These are phyloP conservation scores for Noctua fimbriata DNA, from an alignment of 2,888 invertebrate genomes.

Conservation along the genomic window DNA sequence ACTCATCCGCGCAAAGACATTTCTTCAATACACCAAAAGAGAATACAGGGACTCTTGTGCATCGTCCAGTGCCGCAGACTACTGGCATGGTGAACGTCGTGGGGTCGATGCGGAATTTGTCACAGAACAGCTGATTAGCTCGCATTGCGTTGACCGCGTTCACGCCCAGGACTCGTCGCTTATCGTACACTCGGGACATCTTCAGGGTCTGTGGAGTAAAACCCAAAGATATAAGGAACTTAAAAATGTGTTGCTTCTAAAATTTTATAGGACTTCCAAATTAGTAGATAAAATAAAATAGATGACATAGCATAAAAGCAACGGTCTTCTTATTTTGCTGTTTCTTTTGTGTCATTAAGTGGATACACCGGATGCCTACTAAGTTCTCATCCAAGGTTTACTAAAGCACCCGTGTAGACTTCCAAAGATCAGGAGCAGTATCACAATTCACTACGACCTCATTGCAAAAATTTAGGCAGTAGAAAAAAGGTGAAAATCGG, in stretches of 20 bases:
- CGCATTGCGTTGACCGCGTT: conserved; percentile 86
- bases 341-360: not conserved
- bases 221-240: not conserved
- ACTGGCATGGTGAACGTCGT: conserved; percentile 75
- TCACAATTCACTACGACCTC: not conserved
- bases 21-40: conserved; percentile 78
- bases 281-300: not conserved
- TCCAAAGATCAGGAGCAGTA: not conserved
- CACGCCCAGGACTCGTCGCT: conserved; percentile 81
- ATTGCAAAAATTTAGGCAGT: not conserved
- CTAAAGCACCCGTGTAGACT: not conserved
- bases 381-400: not conserved
- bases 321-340: not conserved
- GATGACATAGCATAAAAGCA: not conserved
- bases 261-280: not conserved
- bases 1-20: not conserved
- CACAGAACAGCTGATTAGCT: conserved; percentile 84
- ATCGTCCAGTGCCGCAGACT: conserved; percentile 82
- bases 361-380: not conserved
- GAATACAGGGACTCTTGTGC: conserved; percentile 85
- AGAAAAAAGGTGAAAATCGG: not conserved
- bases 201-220: conserved; percentile 76
- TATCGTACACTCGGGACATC: conserved; percentile 75
- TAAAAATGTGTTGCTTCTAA: not conserved
- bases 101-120: conserved; percentile 79